A percentile compares a stretch with the other conserved stretches of the same genome.
Evolutionary conservation across 2,797 vertebrate genomes (phyloP).

Genomic region (Ispidina lecontei): DNA sequence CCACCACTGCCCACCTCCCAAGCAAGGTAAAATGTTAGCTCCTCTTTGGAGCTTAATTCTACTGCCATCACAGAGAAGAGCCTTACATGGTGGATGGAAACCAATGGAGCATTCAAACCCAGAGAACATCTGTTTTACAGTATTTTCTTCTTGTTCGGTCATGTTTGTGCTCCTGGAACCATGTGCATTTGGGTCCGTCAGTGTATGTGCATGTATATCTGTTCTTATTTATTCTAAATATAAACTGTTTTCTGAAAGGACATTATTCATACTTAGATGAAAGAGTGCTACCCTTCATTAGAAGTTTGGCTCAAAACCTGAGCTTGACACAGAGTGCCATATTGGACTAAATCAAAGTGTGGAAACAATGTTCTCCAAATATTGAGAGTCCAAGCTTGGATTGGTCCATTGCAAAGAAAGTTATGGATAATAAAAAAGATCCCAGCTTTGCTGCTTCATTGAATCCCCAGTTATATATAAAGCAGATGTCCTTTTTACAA

Average conservation of each 20-base stretch:
- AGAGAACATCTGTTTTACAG: conserved; percentile 47
- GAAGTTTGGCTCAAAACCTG: conserved; percentile 23
- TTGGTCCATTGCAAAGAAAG: conserved; percentile 23
- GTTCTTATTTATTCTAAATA: conserved; percentile 62
- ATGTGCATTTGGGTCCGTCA: neutral
- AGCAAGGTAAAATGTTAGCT: neutral
- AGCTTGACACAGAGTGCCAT: neutral
- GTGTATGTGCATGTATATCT: neutral
- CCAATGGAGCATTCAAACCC: conserved; percentile 41
- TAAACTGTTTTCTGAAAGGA: conserved; percentile 46
- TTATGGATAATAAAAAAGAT: conserved; percentile 39
- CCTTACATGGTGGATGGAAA: conserved; percentile 27
- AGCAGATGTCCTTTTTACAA: conserved; percentile 46
- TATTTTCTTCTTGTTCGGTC: conserved; percentile 24
- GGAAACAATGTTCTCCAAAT: conserved; percentile 28
- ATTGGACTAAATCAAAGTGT: conserved; percentile 26
- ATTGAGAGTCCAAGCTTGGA: neutral
- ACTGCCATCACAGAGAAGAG: conserved; percentile 40
- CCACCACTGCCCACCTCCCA: neutral
- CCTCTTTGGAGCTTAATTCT: neutral
- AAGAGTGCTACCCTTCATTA: neutral
- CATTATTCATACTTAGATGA: conserved; percentile 41
- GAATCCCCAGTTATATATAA: conserved; percentile 23
- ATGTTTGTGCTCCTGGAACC: conserved; percentile 22
- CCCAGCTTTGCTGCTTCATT: conserved; percentile 16